Percentiles rank a stretch among this genome's conserved stretches.
These are phyloP conservation scores for Tetropium fuscum DNA, from an alignment of 2,888 invertebrate species.

Conservation along the genomic window DNA sequence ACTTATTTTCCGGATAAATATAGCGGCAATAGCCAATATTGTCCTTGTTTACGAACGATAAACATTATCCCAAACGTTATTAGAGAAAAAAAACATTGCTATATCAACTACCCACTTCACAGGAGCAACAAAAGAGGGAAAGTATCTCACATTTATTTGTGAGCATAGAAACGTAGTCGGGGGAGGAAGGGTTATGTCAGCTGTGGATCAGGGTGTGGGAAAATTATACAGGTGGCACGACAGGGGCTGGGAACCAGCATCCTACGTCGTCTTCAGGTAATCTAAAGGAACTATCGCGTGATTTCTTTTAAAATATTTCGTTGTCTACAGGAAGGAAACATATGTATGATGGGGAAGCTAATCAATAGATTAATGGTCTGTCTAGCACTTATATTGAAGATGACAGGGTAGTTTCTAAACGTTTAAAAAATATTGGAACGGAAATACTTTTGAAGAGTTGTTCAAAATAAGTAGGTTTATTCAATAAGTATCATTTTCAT, in stretches of 20 bases:
- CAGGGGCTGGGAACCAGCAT: conserved; percentile 30
- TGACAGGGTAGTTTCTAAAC: no score
- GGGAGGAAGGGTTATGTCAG: conserved; percentile 63
- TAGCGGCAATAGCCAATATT: no score
- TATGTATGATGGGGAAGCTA: conserved; percentile 18
- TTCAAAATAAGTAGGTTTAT: no score
- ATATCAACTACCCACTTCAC: conserved; percentile 13
- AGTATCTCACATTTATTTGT: conserved; percentile 32
- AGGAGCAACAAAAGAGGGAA: conserved; percentile 33
- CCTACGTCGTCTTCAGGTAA: conserved; percentile 14
- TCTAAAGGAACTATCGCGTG: conserved; percentile 3
- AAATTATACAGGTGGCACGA: conserved; percentile 61
- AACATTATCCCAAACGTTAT: no score
- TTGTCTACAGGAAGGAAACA: conserved; percentile 31
- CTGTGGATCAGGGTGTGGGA: conserved; percentile 62
- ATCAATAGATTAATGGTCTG: conserved; percentile 1
- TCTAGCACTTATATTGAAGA: no score
- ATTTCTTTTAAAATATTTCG: background rate
- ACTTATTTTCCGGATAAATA: no score
- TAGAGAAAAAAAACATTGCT: no score
- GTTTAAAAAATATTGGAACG: no score
- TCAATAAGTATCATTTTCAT: no score
- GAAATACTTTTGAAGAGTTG: no score
- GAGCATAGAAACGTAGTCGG: conserved; percentile 25
- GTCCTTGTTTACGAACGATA: no score